Evolutionary conservation across 1,140 invertebrate genomes (phyloP).

Genomic region (Rhopalosiphum maidis): DNA sequence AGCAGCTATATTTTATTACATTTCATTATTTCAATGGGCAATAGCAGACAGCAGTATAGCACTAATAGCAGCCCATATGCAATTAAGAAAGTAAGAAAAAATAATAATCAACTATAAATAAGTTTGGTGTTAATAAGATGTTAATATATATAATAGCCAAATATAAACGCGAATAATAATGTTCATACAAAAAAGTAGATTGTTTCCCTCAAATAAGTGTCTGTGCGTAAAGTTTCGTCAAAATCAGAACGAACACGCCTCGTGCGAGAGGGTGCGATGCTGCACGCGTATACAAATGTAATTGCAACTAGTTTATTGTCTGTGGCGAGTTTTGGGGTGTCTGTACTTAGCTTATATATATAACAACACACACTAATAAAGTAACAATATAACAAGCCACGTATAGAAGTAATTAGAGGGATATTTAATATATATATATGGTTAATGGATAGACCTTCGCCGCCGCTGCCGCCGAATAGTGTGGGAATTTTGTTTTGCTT

Average conservation of each 20-base stretch:
- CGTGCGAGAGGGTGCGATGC: not conserved
- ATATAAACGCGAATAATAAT: not conserved
- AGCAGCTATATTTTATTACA: not conserved
- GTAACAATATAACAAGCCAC: constrained; percentile 31
- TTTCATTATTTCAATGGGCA: too few relatives aligned
- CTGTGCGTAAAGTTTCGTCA: not conserved
- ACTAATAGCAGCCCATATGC: too few relatives aligned
- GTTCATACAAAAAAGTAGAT: not conserved
- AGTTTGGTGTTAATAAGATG: not conserved
- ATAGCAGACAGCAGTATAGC: too few relatives aligned
- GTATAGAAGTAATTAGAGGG: constrained; percentile 44
- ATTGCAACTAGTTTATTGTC: not conserved
- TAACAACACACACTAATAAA: not conserved
- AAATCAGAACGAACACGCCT: not conserved
- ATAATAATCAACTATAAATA: not conserved
- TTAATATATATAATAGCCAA: not conserved
- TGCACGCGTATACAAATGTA: not conserved
- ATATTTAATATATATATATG: not conserved
- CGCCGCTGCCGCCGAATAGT: not conserved
- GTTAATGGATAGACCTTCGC: constrained; percentile 25
- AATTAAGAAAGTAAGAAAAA: not conserved
- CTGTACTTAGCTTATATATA: not conserved
- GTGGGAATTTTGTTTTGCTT: constrained; percentile 39
- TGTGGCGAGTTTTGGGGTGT: not conserved
- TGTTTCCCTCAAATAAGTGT: not conserved